phyloP scores from a whole-genome alignment of 2,888 invertebrate species.

The Anoplius nigerrimus region DNA sequence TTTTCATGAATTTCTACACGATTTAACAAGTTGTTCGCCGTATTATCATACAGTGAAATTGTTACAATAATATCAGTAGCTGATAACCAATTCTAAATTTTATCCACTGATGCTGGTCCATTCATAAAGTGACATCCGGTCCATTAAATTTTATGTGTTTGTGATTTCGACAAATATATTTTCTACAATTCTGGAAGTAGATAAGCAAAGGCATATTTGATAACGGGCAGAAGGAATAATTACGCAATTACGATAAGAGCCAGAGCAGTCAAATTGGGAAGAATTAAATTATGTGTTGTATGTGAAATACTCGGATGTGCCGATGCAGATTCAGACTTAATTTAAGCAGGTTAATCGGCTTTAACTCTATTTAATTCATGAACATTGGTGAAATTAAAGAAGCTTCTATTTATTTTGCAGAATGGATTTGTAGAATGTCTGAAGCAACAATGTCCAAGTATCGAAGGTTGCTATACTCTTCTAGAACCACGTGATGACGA shows the following conservation, averaged over 20 bases:
- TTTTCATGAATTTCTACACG: too few relatives aligned
- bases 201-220: conserved; percentile 50
- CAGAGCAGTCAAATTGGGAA: not conserved
- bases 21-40: too few relatives aligned
- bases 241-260: conserved; percentile 27
- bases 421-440: conserved; percentile 92
- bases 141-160: too few relatives aligned
- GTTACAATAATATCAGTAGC: too few relatives aligned
- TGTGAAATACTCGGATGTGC: too few relatives aligned
- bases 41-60: too few relatives aligned
- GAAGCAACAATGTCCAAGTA: conserved; percentile 85
- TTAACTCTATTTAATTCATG: not conserved
- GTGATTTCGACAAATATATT: conserved; percentile 32
- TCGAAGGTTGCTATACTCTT: conserved; percentile 89
- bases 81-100: too few relatives aligned
- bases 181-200: conserved; percentile 49
- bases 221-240: conserved; percentile 46
- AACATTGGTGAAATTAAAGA: too few relatives aligned
- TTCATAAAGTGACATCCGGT: too few relatives aligned
- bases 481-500: conserved; percentile 83
- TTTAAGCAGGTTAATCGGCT: too few relatives aligned
- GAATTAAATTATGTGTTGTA: too few relatives aligned
- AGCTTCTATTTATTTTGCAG: conserved; percentile 75
- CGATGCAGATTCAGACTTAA: not conserved
- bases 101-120: too few relatives aligned